These are phyloP conservation scores for Harpalus rufipes DNA, from an alignment of 2,888 invertebrate genomes.

Conservation along the genomic window DNA sequence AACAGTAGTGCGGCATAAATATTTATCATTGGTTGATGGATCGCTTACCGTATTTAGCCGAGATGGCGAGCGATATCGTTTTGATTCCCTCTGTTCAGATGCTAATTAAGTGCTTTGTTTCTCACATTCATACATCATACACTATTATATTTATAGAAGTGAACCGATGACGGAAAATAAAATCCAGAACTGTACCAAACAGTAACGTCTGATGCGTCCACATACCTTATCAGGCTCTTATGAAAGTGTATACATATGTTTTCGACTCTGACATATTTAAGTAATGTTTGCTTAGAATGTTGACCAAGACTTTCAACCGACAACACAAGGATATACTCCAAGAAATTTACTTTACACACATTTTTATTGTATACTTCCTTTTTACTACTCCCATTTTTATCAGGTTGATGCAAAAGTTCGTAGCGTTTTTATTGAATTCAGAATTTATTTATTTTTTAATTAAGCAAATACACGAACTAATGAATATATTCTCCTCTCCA, in stretches of 20 bases:
- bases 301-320: constrained; percentile 25
- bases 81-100: constrained; percentile 54
- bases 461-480: too few relatives aligned
- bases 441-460: too few relatives aligned
- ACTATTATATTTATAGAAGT: constrained; percentile 51
- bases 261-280: constrained; percentile 64
- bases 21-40: background rate
- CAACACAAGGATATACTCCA: background rate
- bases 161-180: background rate
- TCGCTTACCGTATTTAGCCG: background rate
- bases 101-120: constrained; percentile 55
- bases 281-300: constrained; percentile 63
- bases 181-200: too few relatives aligned
- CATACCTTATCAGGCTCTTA: background rate
- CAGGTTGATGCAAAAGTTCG: too few relatives aligned
- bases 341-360: background rate
- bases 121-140: constrained; percentile 32
- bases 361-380: too few relatives aligned
- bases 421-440: too few relatives aligned
- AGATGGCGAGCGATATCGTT: constrained; percentile 33
- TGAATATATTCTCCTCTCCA: too few relatives aligned
- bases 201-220: too few relatives aligned
- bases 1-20: background rate
- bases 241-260: constrained; percentile 63
- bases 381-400: too few relatives aligned